Evolutionary conservation across 2,113 vertebrate species (phyloP).

Genomic region (Vulpes vulpes): DNA sequence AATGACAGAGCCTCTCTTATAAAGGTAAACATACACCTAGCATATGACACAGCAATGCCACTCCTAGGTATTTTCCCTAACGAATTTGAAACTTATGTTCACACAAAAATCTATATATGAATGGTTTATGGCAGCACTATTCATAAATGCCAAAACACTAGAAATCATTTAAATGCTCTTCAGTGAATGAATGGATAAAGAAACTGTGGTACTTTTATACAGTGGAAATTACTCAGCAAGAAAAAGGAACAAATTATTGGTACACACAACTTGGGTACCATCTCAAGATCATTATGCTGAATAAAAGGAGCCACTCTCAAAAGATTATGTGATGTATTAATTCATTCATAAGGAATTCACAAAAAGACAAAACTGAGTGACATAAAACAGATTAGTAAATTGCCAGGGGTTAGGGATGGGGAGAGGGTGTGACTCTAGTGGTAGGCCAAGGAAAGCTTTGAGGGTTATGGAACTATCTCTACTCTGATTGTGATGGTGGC

Average conservation of each 20-base stretch:
- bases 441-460: neutral
- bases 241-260: neutral
- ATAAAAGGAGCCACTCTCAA: neutral
- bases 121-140: neutral
- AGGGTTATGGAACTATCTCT: neutral
- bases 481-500: neutral
- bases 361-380: neutral
- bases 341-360: neutral
- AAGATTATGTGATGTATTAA: neutral
- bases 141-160: neutral
- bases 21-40: neutral
- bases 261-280: neutral
- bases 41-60: neutral
- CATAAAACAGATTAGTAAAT: neutral
- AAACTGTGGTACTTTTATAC: neutral
- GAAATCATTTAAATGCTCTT: neutral
- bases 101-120: neutral
- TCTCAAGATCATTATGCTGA: neutral
- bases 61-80: neutral
- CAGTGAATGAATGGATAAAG: neutral
- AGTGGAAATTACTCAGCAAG: neutral
- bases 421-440: neutral
- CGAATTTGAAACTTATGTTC: neutral
- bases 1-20: neutral
- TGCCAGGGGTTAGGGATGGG: neutral